Conservation (phyloP, 2,113 vertebrate species). For the Syngnathoides biaculeatus region DNA sequence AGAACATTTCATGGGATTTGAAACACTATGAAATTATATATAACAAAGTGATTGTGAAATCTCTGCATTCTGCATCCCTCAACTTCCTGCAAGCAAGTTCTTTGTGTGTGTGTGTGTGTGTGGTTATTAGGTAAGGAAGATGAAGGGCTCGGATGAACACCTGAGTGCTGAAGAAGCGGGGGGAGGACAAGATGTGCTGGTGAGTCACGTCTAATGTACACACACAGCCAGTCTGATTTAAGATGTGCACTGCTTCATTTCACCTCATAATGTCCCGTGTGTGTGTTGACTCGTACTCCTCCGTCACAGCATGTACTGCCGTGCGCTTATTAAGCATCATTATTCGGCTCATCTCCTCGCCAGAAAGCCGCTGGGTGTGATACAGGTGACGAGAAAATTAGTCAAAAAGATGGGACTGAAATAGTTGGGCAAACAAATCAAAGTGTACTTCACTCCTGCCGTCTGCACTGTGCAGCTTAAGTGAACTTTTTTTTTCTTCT, state of each 20-base stretch:
- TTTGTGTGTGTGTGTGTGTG: constrained; percentile 2
- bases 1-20: too few species aligned
- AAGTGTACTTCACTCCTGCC: not conserved
- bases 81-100: not conserved
- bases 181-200: constrained; percentile 63
- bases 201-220: constrained; percentile 39
- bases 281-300: not conserved
- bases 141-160: constrained; percentile 71
- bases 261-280: not conserved
- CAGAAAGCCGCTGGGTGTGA: constrained; percentile 31
- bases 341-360: constrained; percentile 18
- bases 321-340: constrained; percentile 17
- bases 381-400: constrained; percentile 31
- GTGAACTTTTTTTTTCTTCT: not conserved
- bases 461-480: not conserved
- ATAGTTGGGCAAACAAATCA: constrained; percentile 23
- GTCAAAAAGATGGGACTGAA: constrained; percentile 37
- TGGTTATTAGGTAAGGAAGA: constrained; percentile 62
- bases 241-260: not conserved
- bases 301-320: not conserved
- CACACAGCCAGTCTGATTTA: not conserved
- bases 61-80: too few species aligned
- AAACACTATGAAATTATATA: too few species aligned
- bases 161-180: constrained; percentile 64
- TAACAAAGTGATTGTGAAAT: too few species aligned